Percentiles rank a stretch among this genome's conserved stretches.
Evolutionary conservation across 2,113 vertebrate genomes (phyloP).

Genomic region (Rhinopomastus cyanomelas): DNA sequence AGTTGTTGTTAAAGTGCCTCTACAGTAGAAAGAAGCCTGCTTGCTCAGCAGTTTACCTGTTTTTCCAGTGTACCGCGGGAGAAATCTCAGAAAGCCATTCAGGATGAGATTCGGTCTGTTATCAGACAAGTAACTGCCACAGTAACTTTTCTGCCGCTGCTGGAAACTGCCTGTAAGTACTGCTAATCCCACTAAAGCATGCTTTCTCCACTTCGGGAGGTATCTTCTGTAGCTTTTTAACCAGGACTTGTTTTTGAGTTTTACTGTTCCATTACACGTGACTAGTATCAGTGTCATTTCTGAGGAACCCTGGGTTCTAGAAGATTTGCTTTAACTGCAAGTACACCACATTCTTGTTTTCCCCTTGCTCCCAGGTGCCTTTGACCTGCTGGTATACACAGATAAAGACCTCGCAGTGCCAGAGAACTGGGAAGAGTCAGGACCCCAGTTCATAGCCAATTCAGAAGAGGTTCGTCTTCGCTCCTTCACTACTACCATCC

Average conservation of each 20-base stretch:
- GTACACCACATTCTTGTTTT: neutral
- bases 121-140: conserved; percentile 96
- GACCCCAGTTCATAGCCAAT: conserved; percentile 89
- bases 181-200: neutral
- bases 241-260: neutral
- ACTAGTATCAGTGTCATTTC: neutral
- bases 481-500: conserved; percentile 94
- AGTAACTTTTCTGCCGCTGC: conserved; percentile 90
- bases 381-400: conserved; percentile 94
- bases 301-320: neutral
- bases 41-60: neutral
- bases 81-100: conserved; percentile 92
- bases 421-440: conserved; percentile 95
- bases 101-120: conserved; percentile 95
- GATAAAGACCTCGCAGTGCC: conserved; percentile 92
- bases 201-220: neutral
- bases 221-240: neutral
- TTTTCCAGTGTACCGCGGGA: conserved; percentile 83
- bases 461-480: conserved; percentile 93
- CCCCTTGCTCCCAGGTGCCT: conserved; percentile 81
- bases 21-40: neutral
- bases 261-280: neutral
- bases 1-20: neutral
- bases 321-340: neutral
- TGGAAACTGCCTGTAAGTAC: conserved; percentile 92